A percentile compares a stretch with the other conserved stretches of the same genome.
phyloP scores from a whole-genome alignment of 2,797 vertebrate species.

The Euphonia xanthogaster region DNA sequence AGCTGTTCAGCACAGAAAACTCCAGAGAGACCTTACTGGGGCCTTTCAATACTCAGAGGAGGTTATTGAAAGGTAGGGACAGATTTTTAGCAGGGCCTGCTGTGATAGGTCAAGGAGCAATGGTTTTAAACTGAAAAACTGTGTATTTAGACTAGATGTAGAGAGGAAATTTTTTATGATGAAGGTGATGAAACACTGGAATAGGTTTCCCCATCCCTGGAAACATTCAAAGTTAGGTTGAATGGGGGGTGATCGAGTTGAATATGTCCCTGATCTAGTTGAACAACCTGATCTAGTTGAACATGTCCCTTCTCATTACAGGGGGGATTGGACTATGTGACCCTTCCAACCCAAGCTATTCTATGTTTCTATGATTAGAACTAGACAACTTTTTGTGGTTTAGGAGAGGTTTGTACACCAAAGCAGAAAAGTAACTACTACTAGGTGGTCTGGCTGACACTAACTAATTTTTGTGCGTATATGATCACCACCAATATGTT shows the following conservation, averaged over 20 bases:
- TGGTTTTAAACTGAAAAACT: background rate
- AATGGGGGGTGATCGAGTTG: rapidly evolving
- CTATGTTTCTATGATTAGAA: background rate
- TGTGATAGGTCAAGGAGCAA: background rate
- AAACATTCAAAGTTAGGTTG: background rate
- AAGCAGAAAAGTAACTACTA: background rate
- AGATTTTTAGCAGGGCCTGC: background rate
- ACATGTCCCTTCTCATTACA: background rate
- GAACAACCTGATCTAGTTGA: background rate
- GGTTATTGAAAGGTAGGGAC: background rate
- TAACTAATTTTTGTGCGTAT: background rate
- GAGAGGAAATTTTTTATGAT: background rate
- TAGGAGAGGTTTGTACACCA: background rate
- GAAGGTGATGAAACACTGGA: background rate
- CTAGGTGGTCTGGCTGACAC: background rate
- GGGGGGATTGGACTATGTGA: background rate
- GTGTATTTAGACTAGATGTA: background rate
- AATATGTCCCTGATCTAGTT: background rate
- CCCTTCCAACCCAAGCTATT: background rate
- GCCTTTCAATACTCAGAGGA: background rate
- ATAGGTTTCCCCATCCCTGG: background rate
- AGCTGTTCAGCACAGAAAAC: background rate
- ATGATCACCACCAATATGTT: background rate
- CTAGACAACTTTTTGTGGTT: background rate
- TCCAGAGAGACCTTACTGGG: rapidly evolving